Percentiles rank a stretch among this genome's conserved stretches.
Conservation (phyloP, 2,888 invertebrate genomes). For the Hypomecis atomaria region DNA sequence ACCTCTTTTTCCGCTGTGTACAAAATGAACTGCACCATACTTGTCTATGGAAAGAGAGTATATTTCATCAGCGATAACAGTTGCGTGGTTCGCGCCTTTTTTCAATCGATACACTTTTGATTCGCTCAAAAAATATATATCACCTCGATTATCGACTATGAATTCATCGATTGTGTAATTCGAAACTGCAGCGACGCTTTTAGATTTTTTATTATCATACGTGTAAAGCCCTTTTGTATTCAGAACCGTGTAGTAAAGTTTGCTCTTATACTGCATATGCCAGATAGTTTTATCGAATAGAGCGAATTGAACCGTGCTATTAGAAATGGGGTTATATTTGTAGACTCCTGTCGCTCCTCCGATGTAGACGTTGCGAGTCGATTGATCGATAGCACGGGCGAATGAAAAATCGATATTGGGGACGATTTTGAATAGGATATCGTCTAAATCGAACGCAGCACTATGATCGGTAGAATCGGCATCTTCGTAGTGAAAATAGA, state of each 20-base stretch:
- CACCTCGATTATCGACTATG: conserved; percentile 61
- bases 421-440: conserved; percentile 53
- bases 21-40: conserved; percentile 60
- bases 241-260: conserved; percentile 62
- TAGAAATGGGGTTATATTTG: conserved; percentile 55
- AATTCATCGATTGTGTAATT: conserved; percentile 68
- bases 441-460: conserved; percentile 61
- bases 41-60: conserved; percentile 64
- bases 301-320: conserved; percentile 52
- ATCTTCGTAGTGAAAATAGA: conserved; percentile 68
- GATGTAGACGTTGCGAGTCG: conserved; percentile 60
- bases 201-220: conserved; percentile 54
- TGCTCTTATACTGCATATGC: conserved; percentile 66
- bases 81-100: conserved; percentile 54
- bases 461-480: conserved; percentile 55
- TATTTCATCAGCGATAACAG: conserved; percentile 57
- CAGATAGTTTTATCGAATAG: conserved; percentile 63
- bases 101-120: conserved; percentile 57
- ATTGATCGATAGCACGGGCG: conserved; percentile 64
- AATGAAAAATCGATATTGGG: conserved; percentile 64
- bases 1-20: conserved; percentile 59
- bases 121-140: conserved; percentile 67
- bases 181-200: conserved; percentile 50
- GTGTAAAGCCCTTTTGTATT: conserved; percentile 57
- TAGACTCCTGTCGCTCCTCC: conserved; percentile 64